phyloP scores from a whole-genome alignment of 2,113 vertebrate species.

The Ceratotherium simum region DNA sequence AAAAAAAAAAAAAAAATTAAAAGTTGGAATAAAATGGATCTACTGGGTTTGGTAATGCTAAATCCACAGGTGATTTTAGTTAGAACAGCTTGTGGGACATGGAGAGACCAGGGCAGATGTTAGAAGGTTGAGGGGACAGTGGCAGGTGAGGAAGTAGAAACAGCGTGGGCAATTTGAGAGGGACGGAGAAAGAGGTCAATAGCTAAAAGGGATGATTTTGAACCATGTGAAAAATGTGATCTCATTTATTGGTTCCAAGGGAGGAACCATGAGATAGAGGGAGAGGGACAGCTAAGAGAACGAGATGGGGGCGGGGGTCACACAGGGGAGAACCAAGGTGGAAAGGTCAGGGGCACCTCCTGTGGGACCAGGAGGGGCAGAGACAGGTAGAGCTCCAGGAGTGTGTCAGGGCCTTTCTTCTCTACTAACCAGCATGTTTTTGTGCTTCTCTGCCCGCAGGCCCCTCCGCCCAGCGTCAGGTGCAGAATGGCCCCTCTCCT shows the following conservation, averaged over 20 bases:
- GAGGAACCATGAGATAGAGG: neutral
- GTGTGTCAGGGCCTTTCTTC: neutral
- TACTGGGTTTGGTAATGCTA: fast-evolving
- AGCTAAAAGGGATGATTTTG: neutral
- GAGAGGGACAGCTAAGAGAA: fast-evolving
- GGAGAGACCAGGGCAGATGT: fast-evolving
- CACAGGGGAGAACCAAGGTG: neutral
- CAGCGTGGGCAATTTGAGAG: fast-evolving
- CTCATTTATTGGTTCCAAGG: fast-evolving
- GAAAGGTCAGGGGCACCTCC: fast-evolving
- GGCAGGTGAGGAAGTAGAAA: neutral
- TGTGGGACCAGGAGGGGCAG: neutral
- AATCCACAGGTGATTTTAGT: neutral
- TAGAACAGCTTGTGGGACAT: fast-evolving
- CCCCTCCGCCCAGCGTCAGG: conserved; percentile 94
- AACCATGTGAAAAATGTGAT: no score
- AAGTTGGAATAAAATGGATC: no score
- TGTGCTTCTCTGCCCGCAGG: conserved; percentile 87
- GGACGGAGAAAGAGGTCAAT: no score
- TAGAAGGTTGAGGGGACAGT: no score
- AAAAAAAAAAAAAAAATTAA: no score
- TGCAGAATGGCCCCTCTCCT: conserved; percentile 95
- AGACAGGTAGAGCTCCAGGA: fast-evolving
- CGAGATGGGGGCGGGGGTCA: fast-evolving
- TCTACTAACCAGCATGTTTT: conserved; percentile 9